Conservation (phyloP, 2,113 vertebrate species). For the Semicossyphus pulcher region DNA sequence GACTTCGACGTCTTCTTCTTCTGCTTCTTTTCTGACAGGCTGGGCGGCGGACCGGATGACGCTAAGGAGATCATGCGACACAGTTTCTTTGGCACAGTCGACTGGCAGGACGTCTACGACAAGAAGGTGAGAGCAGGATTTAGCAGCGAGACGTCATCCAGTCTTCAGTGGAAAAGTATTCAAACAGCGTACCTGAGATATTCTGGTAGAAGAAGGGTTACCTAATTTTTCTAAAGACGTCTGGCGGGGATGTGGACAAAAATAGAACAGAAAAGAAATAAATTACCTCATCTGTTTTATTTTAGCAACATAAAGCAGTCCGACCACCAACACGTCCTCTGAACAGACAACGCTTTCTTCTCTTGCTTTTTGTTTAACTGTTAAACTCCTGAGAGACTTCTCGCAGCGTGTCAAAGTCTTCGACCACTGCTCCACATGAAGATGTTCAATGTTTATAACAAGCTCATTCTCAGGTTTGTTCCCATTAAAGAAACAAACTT, state of each 20-base stretch:
- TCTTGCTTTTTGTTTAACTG: background rate
- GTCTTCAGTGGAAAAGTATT: constrained; percentile 17
- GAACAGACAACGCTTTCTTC: background rate
- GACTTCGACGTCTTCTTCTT: constrained; percentile 19
- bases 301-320: background rate
- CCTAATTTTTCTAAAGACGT: constrained; percentile 40
- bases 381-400: no score
- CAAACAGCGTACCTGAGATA: constrained; percentile 33
- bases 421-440: no score
- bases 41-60: constrained; percentile 95
- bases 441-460: no score
- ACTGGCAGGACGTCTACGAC: constrained; percentile 98
- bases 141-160: constrained; percentile 19
- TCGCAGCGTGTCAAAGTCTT: no score
- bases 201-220: constrained; percentile 63
- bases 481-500: no score
- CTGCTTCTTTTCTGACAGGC: constrained; percentile 75
- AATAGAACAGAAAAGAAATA: constrained; percentile 39
- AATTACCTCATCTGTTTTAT: constrained; percentile 46
- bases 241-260: constrained; percentile 37
- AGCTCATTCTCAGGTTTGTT: no score
- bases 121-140: constrained; percentile 90
- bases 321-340: background rate
- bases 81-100: constrained; percentile 92
- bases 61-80: constrained; percentile 98